These are phyloP conservation scores for Cerastis leucographa DNA, from an alignment of 2,888 invertebrate species.

Conservation along the genomic window DNA sequence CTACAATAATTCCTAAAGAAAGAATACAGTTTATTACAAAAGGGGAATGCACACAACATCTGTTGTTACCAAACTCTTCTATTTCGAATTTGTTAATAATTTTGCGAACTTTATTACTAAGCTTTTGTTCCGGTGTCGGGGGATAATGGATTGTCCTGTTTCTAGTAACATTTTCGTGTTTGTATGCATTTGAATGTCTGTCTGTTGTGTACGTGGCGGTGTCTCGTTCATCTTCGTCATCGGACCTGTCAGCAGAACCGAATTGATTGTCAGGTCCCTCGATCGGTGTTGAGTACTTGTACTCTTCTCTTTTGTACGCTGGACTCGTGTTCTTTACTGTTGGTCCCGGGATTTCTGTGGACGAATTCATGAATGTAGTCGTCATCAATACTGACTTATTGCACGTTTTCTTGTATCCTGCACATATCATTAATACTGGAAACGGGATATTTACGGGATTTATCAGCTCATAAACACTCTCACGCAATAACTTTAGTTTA, in stretches of 20 bases:
- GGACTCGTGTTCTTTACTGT: slow-evolving; percentile 90
- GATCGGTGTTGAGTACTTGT: slow-evolving; percentile 84
- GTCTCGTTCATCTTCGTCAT: slow-evolving; percentile 91
- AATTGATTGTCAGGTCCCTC: slow-evolving; percentile 92
- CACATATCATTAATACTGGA: no score
- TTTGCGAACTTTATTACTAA: slow-evolving; percentile 86
- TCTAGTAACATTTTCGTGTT: slow-evolving; percentile 72
- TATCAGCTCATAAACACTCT: no score
- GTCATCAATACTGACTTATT: slow-evolving; percentile 26
- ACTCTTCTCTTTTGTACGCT: slow-evolving; percentile 90
- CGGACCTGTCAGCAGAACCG: slow-evolving; percentile 93
- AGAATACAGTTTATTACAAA: slow-evolving; percentile 48
- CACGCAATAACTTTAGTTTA: no score
- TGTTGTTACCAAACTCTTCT: slow-evolving; percentile 70
- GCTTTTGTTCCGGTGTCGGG: slow-evolving; percentile 78
- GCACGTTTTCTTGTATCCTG: background rate
- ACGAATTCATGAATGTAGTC: slow-evolving; percentile 39
- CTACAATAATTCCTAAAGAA: slow-evolving; percentile 56
- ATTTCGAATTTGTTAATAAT: slow-evolving; percentile 82
- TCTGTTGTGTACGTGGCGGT: slow-evolving; percentile 69
- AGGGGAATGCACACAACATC: slow-evolving; percentile 56
- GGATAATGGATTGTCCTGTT: slow-evolving; percentile 76
- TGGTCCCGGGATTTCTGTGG: slow-evolving; percentile 94
- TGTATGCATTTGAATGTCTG: slow-evolving; percentile 63
- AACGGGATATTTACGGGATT: no score